Conservation (phyloP, 2,797 vertebrate species). For the Coendou prehensilis region DNA sequence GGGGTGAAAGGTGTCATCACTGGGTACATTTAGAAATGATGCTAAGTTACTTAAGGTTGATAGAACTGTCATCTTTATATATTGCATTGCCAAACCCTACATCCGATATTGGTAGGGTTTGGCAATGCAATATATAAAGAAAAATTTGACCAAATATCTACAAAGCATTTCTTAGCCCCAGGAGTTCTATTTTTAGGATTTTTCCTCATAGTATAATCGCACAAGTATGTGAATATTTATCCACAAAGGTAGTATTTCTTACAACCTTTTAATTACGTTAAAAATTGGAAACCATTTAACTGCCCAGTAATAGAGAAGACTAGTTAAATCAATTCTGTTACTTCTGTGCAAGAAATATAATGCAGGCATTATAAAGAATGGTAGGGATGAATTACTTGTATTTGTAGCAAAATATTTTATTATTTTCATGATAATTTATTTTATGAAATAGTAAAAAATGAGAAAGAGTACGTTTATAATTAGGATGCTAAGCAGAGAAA, state of each 20-base stretch:
- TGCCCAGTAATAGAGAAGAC: neutral
- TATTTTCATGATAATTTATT: neutral
- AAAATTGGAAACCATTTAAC: neutral
- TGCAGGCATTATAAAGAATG: neutral
- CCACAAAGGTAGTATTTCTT: neutral
- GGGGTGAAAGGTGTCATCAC: neutral
- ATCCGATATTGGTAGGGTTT: neutral
- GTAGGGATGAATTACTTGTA: neutral
- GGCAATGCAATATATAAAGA: neutral
- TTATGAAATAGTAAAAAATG: neutral
- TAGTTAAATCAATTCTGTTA: neutral
- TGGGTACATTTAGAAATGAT: neutral
- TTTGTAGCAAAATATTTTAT: neutral
- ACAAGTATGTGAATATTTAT: neutral
- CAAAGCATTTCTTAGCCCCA: neutral
- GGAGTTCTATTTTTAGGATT: neutral
- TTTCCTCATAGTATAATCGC: neutral
- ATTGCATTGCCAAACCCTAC: too few relatives aligned
- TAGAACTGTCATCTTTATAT: neutral
- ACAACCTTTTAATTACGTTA: neutral
- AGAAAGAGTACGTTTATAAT: neutral
- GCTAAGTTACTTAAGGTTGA: neutral
- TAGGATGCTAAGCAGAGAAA: neutral
- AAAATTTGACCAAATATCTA: neutral
- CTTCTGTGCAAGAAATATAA: neutral